Evolutionary conservation across 2,888 invertebrate species (phyloP).

Genomic region (Kuschelorhynchus macadamiae): DNA sequence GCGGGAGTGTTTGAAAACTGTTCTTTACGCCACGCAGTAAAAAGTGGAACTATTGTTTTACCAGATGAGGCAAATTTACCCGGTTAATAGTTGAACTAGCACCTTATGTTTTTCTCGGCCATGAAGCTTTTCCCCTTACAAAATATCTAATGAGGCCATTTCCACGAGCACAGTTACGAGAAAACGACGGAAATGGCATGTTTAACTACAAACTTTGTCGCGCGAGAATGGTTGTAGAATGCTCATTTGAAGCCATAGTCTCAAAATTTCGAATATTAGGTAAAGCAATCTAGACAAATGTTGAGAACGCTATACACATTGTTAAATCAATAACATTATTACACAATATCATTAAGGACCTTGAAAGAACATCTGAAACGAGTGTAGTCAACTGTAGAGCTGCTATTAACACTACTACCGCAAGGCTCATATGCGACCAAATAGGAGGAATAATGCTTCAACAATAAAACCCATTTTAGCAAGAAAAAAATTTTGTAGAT

Average conservation of each 20-base stretch:
- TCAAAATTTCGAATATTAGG: slow-evolving; percentile 34
- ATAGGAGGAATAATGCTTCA: no score
- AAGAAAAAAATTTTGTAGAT: no score
- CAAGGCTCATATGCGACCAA: no score
- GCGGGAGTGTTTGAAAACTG: not conserved
- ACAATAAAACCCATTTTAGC: no score
- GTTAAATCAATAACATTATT: slow-evolving; percentile 36
- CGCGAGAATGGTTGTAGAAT: slow-evolving; percentile 55
- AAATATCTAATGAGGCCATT: no score
- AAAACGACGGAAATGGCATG: slow-evolving; percentile 23
- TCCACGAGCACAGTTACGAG: no score
- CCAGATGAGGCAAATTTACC: not conserved
- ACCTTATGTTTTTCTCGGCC: slow-evolving; percentile 33
- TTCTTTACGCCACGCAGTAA: no score
- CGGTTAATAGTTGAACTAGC: not conserved
- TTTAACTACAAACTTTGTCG: slow-evolving; percentile 34
- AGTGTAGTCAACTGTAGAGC: no score
- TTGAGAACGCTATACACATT: slow-evolving; percentile 39
- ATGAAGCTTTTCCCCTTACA: slow-evolving; percentile 29
- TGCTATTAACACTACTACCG: no score
- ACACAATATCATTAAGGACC: slow-evolving; percentile 35
- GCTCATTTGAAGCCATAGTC: slow-evolving; percentile 53
- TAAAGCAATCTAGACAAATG: slow-evolving; percentile 40
- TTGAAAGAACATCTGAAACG: no score
- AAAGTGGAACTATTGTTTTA: no score